Evolutionary conservation across 92 coral and sea anemone species (phyloP), one percentile per base, ranked within the genome.

Genomic region (Scolanthus callimorphus): DNA sequence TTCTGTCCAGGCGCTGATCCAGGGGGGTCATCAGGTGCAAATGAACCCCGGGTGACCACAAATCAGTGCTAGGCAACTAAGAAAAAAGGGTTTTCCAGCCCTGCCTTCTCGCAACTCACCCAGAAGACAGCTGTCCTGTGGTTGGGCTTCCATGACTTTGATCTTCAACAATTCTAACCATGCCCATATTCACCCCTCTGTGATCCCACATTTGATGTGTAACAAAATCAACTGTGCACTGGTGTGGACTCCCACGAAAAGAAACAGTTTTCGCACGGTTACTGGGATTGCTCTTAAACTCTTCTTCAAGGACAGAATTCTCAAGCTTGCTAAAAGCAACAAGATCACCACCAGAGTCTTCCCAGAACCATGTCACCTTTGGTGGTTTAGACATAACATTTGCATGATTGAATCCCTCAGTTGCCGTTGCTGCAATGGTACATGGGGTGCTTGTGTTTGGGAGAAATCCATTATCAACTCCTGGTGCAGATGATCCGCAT

Each of bases 321-420:
- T 82, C 89, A 12, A 61, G 44, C 12, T 65, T 74, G 19, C 75
- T 70, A 22, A 82, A 82, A 19, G 76, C 67, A 11, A 58, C 48
- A n/a, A 57, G 17, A 25, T 63, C 34, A 23, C 24, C 20, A 48
- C 39, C 2, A 47, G 29, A 41, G 12, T 55, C 54, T 60, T 70
- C 76, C 89, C 89, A 82, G n/a, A 48, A 64, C 89, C 89, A 82
- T 12, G 53, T 31, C 3, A 51, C 62, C 11, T 52, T 25, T 19
- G 11, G 21, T 37, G n/a, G n/a, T n/a, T n/a, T n/a, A n/a, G n/a
- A n/a, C n/a, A n/a, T n/a, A n/a, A n/a, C n/a, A n/a, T n/a, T n/a
- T n/a, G n/a, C n/a, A n/a, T n/a, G n/a, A n/a, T n/a, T n/a, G n/a
- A n/a, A n/a, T n/a, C n/a, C n/a, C 43, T 15, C 43, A 34, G 43